Evolutionary conservation across 2,888 invertebrate genomes (phyloP), one percentile per base, ranked within the genome.

Genomic region (Hemithea aestivaria): DNA sequence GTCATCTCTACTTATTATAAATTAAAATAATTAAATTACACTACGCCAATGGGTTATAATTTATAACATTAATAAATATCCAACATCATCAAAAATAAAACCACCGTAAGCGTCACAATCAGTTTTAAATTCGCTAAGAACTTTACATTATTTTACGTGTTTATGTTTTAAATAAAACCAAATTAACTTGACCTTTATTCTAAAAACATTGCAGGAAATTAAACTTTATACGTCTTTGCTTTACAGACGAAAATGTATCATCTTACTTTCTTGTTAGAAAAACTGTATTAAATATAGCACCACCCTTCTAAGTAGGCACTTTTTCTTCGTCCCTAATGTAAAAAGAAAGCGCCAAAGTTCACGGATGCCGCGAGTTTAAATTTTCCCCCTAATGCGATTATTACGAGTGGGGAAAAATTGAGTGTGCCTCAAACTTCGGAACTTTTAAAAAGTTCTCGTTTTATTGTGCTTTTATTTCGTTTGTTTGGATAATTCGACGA

Each of bases 331-430:
- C 72, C 73, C 74, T 82, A 83, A 83, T 83, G 83, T 77, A 83
- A 84, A 84, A 84, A 83, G 82, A 81, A 84, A 83, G 81, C 79
- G 73, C 76, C 57, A 66, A 80, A 77, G 62, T 80, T 81, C 77
- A 55, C 68, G 77, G 70, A 61, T 69, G 66, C 63, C 66, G 62
- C 66, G 78, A 78, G 76, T 80, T 81, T 72, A 79, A 62, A 66
- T 66, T 68, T 70, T 65, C 66, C 70, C 72, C 78, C 69, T 85
- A 87, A 87, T 85, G 85, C 85, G 81, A 84, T 85, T 85, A 85
- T 84, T 87, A 87, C 75, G 82, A 78, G 74, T 66, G 69, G 74
- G 78, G 72, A 77, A 73, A 74, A 75, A 74, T 44, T 48, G 43
- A 41, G 47, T 48, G 40, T 40, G 36, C 47, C 47, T 39, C 43